Base-by-base conservation (phyloP, 2,888 invertebrate species). In the Drosophila nr. medialis region DNA sequence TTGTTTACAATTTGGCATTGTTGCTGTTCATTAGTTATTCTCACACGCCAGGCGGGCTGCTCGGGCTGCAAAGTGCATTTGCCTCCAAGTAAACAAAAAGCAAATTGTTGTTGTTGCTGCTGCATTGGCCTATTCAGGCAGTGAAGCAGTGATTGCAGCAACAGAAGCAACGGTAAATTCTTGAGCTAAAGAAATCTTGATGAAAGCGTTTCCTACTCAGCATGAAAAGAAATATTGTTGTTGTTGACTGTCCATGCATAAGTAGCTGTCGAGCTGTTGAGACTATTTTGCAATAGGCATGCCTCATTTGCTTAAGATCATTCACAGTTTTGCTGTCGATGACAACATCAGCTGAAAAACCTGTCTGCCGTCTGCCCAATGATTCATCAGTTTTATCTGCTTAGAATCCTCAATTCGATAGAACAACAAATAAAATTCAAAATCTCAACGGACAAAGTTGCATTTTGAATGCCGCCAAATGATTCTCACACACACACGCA, bases 161-260 rank as follows among this genome's bases (percentile, higher is more conserved):
- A 51, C 45, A 65, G 45, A 48, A 49, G 54, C 70, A 75, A 75
- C 75, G 78, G 78, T 73, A 86, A 88, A 86, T 88, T 85, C 88
- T 85, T 70, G 50, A 84, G 84, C 77, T 72, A 69, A 81, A 81
- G 85, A 89, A 89, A 86, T 81, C 90, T 80, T 74, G 90, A 83
- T 90, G 90, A 86, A 86, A 86, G 90, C 90, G 88, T 87, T 84
- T 84, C 87, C 82, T 84, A 71, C 60, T 63, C 85, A 66, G 82
- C 80, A 79, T 77, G 64, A 83, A 86, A 73, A 77, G 81, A 83
- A 86, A 83, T 15, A 10, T 45, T 24, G 15, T 36, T 53, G 36
- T 72, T 80, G 65, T 72, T 77, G 77, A 67, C 67, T 72, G 59
- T 64, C 38, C 55, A 36, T 72, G 77, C 63, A 54, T 45, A 42